Conservation (phyloP, 2,113 vertebrate genomes). For the Clinocottus analis region DNA sequence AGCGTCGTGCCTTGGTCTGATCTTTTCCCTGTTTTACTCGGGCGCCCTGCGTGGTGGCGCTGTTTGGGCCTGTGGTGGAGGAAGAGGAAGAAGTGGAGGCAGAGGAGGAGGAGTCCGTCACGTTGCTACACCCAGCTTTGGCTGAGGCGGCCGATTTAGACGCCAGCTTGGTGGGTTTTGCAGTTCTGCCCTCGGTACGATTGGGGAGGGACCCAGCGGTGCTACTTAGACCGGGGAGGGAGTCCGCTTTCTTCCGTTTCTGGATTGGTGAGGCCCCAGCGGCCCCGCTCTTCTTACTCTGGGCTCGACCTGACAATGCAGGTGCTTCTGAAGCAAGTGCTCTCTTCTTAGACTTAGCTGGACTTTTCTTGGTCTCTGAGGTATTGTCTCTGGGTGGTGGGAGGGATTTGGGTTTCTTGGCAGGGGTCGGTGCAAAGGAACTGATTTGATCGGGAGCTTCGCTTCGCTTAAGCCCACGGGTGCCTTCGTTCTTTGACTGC, state of each 20-base stretch:
- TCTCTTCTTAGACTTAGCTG: constrained; percentile 95
- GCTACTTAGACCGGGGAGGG: constrained; percentile 90
- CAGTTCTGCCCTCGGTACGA: constrained; percentile 94
- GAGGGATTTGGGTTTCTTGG: constrained; percentile 95
- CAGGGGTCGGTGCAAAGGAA: constrained; percentile 91
- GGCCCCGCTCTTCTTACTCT: constrained; percentile 93
- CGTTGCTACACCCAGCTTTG: constrained; percentile 99
- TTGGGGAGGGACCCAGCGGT: constrained; percentile 90
- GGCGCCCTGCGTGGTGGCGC: constrained; percentile 90
- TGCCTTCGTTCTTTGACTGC: constrained; percentile 92
- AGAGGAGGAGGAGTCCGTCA: constrained; percentile 96
- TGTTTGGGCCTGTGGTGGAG: constrained; percentile 88
- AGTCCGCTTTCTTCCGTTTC: constrained; percentile 97
- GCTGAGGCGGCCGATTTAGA: constrained; percentile 99
- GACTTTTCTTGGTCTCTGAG: constrained; percentile 88
- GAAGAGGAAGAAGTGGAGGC: constrained; percentile 94
- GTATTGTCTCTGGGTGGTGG: constrained; percentile 87
- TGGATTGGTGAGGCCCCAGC: constrained; percentile 89
- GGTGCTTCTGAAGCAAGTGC: constrained; percentile 86
- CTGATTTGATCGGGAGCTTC: constrained; percentile 94
- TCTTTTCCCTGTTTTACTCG: constrained; percentile 99
- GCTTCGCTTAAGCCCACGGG: constrained; percentile 93
- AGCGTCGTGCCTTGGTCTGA: constrained; percentile 96
- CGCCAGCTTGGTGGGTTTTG: constrained; percentile 99
- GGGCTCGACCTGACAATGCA: constrained; percentile 90